phyloP scores from a whole-genome alignment of 1,140 invertebrate species.

The Cylas formicarius region DNA sequence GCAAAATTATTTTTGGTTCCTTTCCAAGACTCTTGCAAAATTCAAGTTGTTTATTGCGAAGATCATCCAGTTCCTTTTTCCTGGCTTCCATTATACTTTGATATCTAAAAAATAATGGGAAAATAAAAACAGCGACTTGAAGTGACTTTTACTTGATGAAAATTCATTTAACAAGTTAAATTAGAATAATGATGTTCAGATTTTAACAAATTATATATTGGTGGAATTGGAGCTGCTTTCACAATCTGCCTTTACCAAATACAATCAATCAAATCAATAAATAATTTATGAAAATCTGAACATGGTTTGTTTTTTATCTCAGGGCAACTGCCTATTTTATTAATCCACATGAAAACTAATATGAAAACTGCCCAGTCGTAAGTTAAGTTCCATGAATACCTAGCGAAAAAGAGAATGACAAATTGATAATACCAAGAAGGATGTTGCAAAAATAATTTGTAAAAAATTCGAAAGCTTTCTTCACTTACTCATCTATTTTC shows the following conservation, averaged over 20 bases:
- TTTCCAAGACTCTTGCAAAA: constrained; percentile 42
- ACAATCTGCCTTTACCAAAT: too few relatives aligned
- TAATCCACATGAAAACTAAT: constrained; percentile 1
- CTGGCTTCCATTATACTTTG: constrained; percentile 17
- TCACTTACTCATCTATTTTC: constrained; percentile 19
- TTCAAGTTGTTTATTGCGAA: constrained; percentile 20
- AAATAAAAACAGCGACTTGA: too few relatives aligned
- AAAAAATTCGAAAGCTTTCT: too few relatives aligned
- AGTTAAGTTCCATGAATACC: neutral
- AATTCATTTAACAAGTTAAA: constrained; percentile 7
- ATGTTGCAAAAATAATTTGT: too few relatives aligned
- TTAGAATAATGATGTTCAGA: constrained; percentile 3
- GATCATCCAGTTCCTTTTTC: constrained; percentile 14
- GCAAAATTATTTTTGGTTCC: constrained; percentile 39
- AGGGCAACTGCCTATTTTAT: too few relatives aligned
- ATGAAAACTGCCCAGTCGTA: neutral
- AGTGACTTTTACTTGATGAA: too few relatives aligned
- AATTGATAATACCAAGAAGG: too few relatives aligned
- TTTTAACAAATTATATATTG: constrained; percentile 1
- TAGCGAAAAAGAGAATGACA: neutral
- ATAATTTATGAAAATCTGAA: too few relatives aligned
- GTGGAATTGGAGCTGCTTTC: neutral
- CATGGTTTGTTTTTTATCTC: too few relatives aligned
- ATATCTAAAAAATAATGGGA: constrained; percentile 20
- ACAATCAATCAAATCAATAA: too few relatives aligned